A percentile compares a stretch with the other conserved stretches of the same genome.
phyloP scores from a whole-genome alignment of 2,113 vertebrate species.

The Nematolebias whitei region DNA sequence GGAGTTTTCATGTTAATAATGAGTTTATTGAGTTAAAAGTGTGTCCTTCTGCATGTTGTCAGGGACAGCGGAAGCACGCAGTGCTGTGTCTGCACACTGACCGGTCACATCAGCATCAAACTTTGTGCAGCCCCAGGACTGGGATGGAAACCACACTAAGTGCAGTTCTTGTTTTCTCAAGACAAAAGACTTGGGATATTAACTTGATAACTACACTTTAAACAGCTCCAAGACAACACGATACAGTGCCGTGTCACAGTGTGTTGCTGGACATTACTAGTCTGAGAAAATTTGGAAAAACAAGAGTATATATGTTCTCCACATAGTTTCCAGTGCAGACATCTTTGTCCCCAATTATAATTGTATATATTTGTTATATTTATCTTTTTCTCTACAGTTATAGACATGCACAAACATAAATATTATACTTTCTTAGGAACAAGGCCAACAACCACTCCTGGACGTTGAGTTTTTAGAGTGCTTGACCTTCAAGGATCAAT shows the following conservation, averaged over 20 bases:
- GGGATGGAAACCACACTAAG: background rate
- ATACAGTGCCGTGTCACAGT: background rate
- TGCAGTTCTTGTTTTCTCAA: conserved; percentile 17
- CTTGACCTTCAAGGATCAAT: conserved; percentile 25
- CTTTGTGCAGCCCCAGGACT: conserved; percentile 20
- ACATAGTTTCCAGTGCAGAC: background rate
- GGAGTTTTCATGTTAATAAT: background rate
- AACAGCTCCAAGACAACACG: conserved; percentile 16
- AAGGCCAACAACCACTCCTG: too few relatives aligned
- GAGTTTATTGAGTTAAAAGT: background rate
- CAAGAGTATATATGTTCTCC: background rate
- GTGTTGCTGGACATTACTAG: conserved; percentile 9
- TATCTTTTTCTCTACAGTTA: background rate
- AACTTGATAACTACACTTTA: conserved; percentile 21
- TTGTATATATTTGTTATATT: too few relatives aligned
- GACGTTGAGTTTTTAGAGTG: too few relatives aligned
- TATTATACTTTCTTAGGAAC: background rate
- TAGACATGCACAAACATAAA: background rate
- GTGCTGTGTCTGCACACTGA: conserved; percentile 68
- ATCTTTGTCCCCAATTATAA: too few relatives aligned
- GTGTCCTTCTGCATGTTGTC: conserved; percentile 22
- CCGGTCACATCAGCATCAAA: conserved; percentile 75
- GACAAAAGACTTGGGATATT: conserved; percentile 20
- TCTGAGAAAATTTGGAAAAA: too few relatives aligned
- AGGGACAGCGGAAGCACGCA: conserved; percentile 41